Evolutionary conservation across 2,888 invertebrate genomes (phyloP).

Genomic region (Mesochorus sp.): DNA sequence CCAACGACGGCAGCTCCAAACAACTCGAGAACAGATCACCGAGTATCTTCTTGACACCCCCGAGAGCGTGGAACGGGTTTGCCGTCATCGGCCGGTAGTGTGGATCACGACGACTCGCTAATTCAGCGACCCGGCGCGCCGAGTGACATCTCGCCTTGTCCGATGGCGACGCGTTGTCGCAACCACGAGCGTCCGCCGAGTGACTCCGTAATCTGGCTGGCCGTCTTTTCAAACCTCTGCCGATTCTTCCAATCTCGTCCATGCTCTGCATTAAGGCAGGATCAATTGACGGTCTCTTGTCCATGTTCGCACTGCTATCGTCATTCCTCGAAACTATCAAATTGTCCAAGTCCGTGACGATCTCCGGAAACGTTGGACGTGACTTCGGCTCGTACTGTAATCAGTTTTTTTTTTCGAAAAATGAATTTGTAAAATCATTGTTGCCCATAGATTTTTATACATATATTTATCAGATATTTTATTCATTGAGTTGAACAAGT

Average conservation of each 20-base stretch:
- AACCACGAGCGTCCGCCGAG: conserved; percentile 79
- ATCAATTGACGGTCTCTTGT: conserved; percentile 76
- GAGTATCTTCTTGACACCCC: conserved; percentile 90
- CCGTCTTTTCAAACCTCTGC: conserved; percentile 70
- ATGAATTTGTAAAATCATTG: too few species aligned
- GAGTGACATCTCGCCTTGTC: conserved; percentile 90
- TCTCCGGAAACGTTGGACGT: conserved; percentile 93
- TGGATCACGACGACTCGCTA: conserved; percentile 92
- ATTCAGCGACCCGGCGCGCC: conserved; percentile 88
- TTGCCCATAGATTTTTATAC: too few species aligned
- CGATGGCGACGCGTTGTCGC: conserved; percentile 85
- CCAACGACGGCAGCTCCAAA: conserved; percentile 89
- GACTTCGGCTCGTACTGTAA: conserved; percentile 93
- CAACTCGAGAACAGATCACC: conserved; percentile 90
- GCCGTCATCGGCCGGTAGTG: conserved; percentile 88
- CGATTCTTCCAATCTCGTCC: conserved; percentile 76
- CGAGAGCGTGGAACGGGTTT: conserved; percentile 90
- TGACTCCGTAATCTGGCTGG: conserved; percentile 75
- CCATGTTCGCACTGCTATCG: conserved; percentile 69
- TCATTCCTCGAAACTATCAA: conserved; percentile 82
- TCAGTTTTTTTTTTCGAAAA: neutral
- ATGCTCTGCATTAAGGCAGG: conserved; percentile 76
- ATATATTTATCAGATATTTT: too few species aligned
- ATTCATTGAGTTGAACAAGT: too few species aligned
- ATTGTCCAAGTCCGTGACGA: conserved; percentile 85